Conservation (phyloP, 2,797 vertebrate genomes). For the Mastacembelus armatus region DNA sequence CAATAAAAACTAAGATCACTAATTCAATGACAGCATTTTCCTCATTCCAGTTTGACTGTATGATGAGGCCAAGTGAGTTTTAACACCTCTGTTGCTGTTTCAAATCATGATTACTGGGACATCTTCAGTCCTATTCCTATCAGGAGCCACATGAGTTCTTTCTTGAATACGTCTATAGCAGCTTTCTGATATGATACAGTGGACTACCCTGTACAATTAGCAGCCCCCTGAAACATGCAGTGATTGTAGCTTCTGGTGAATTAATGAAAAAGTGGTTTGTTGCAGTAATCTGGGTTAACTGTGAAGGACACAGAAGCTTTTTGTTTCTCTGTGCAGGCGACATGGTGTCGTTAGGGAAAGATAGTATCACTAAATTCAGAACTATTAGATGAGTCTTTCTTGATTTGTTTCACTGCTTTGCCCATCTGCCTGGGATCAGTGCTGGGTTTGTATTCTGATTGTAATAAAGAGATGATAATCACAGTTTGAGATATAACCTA, state of each 20-base stretch:
- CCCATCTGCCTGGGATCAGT: conserved; percentile 62
- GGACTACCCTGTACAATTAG: too few species aligned
- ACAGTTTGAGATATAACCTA: conserved; percentile 1
- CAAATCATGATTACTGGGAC: too few species aligned
- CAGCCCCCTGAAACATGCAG: too few species aligned
- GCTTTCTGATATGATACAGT: too few species aligned
- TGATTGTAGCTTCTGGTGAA: too few species aligned
- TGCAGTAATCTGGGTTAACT: conserved; percentile 42
- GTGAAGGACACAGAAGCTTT: conserved; percentile 31
- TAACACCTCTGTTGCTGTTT: too few species aligned
- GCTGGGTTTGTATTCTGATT: conserved; percentile 25
- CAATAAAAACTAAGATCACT: background rate
- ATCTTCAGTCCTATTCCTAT: too few species aligned
- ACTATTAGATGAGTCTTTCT: conserved; percentile 61
- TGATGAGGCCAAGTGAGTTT: too few species aligned
- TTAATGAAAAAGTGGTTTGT: too few species aligned
- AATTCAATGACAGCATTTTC: background rate
- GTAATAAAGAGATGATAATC: background rate
- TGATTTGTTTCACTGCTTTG: conserved; percentile 43
- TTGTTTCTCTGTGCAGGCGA: conserved; percentile 25
- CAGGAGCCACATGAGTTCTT: too few species aligned
- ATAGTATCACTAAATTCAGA: conserved; percentile 64
- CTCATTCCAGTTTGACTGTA: background rate
- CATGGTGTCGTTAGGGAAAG: conserved; percentile 63
- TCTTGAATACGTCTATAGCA: too few species aligned